Evolutionary conservation across 35 echinoderm and acorn worm species (phyloP), one percentile per base, ranked within the genome.

Genomic region (Ophiothrix spiculata): DNA sequence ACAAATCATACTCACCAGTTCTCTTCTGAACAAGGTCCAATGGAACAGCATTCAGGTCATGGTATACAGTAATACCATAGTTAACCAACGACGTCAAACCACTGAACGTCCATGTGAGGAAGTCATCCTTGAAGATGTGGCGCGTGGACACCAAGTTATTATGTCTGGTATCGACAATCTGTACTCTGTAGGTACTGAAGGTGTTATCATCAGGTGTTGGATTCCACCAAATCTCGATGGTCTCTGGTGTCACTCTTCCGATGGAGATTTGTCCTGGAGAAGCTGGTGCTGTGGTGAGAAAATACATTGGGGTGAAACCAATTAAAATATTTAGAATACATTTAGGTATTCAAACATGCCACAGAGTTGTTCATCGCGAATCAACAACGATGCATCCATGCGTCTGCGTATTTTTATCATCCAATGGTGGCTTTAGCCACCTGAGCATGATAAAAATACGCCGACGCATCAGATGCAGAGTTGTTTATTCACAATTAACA

Each of bases 191-290:
- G n/a, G 28, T 77, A 41, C 56, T 76, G 12, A 23, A 25, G 28
- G 76, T 31, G 0, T 1, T 14, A 33, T 69, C 80, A 42, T 39
- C 63, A 73, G 39, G 10, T 25, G 35, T 31, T 21, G 60, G 88
- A 28, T 81, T 13, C 88, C 88, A 90, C 25, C 15, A 90, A 17
- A 90, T 37, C 15, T 39, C 81, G 32, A 90, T 83, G 29, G 39
- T 63, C 1, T 80, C 31, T 39, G 80, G 11, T 0, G 80, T 90
- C n/a, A 90, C 1, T 4, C 56, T 46, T 4, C 88, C 88, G 39
- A 90, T 63, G 2, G 80, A 83, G 3, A 90, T 37, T 35, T 77
- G 8, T 8, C 88, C 88, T 14, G 39, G 64, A 37, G 40, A 1
- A 21, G 74, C 42, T 33, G 56, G 36, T 23, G 63, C 69, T 77